Base-by-base conservation (phyloP, 2,113 vertebrate genomes). In the Cavia aperea region DNA sequence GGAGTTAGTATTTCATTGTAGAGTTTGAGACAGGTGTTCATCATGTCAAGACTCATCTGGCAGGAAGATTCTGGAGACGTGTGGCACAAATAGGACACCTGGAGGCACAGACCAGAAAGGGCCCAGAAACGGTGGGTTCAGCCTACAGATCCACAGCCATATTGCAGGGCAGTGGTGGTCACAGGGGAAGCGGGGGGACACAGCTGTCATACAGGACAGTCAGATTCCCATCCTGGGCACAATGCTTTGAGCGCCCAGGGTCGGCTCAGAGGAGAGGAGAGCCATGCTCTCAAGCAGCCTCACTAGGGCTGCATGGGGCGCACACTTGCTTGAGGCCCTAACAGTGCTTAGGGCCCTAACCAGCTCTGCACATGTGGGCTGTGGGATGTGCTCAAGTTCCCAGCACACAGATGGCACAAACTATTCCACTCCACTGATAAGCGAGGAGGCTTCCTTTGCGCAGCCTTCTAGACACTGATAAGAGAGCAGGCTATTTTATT, bases 261-360 rank as follows among this genome's bases (percentile, higher is more conserved):
- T 5, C 39, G 4, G 21, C 10, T 10, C 73, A 46, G 73, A 75
- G 72, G 72, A 21, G 18, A 23, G 24, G 23, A 75, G 39, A 75
- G 11, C 73, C 26, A 4, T 1, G 39, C 73, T 49, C 73, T 26
- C 43, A 6, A 39, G 39, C 23, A 46, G 72, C 21, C 39, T 75
- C 24, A 4, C 1, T 39, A 46, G 73, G 73, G 7, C 13, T 18
- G 24, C 39, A 29, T 51, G 12, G 51, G 36, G 1, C 16, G 0
- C 23, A 33, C 13, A n/a, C 73, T 66, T 4, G 2, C 31, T 60
- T 68, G 29, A 11, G 36, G 2, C 8, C 70, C 75, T 77, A n/a
- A 49, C 9, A 0, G 26, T 23, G 9, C 4, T 33, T 68, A 2
- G 13, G 4, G 2, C 31, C 36, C 5, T 10, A 33, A 33, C 46